Evolutionary conservation across 2,888 invertebrate genomes (phyloP).

Genomic region (Aelia acuminata): DNA sequence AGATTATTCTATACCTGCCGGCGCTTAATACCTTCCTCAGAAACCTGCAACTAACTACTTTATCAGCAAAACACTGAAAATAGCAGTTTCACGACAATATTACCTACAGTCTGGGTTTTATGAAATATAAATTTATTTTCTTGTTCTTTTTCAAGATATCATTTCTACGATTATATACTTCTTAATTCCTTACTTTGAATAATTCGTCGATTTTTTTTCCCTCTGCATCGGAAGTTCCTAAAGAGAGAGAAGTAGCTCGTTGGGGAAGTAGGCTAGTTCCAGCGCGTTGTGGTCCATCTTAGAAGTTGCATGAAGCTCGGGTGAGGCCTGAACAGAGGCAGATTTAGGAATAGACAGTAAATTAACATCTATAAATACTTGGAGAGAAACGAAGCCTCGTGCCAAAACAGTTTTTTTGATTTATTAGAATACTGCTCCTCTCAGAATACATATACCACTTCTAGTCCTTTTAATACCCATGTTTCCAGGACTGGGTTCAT

Average conservation of each 20-base stretch:
- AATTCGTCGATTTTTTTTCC: too few species aligned
- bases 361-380: slow-evolving; percentile 56
- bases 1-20: too few species aligned
- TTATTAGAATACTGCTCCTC: slow-evolving; percentile 36
- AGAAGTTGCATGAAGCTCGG: not conserved
- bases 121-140: too few species aligned
- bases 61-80: too few species aligned
- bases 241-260: not conserved
- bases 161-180: too few species aligned
- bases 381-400: not conserved
- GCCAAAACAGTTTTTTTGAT: slow-evolving; percentile 57
- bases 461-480: slow-evolving; percentile 44
- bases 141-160: too few species aligned
- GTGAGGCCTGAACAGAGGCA: slow-evolving; percentile 7
- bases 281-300: not conserved
- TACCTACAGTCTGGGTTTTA: too few species aligned
- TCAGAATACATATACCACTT: slow-evolving; percentile 53
- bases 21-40: too few species aligned
- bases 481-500: slow-evolving; percentile 44
- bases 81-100: too few species aligned
- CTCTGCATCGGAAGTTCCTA: too few species aligned
- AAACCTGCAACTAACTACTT: too few species aligned
- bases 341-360: slow-evolving; percentile 42
- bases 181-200: too few species aligned
- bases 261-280: not conserved